These are phyloP conservation scores for Sylvicola fuscatus DNA, from an alignment of 2,888 invertebrate genomes.

Conservation along the genomic window DNA sequence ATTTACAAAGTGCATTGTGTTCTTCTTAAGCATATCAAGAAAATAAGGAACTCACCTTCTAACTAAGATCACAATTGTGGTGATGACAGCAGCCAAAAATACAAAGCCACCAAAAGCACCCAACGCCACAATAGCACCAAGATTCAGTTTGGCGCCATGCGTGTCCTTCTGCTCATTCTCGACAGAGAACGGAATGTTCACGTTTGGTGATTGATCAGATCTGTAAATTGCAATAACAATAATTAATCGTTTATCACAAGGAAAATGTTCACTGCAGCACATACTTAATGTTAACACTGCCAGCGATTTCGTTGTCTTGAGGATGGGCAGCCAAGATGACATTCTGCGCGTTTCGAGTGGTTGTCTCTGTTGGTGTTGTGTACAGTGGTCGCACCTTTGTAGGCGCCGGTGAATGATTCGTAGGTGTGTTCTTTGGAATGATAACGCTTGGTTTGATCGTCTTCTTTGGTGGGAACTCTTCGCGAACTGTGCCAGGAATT, in stretches of 20 bases:
- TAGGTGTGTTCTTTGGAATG: constrained; percentile 22
- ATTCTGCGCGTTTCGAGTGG: constrained; percentile 23
- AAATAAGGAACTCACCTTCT: constrained; percentile 43
- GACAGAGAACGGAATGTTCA: constrained; percentile 44
- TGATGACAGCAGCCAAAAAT: constrained; percentile 71
- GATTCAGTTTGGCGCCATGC: constrained; percentile 49
- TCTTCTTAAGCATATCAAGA: no score
- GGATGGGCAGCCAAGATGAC: constrained; percentile 47
- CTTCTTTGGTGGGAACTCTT: constrained; percentile 22
- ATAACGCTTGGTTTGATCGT: constrained; percentile 16
- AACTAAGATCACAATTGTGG: constrained; percentile 71
- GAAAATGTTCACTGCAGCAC: not conserved
- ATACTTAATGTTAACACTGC: constrained; percentile 21
- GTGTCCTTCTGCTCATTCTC: constrained; percentile 34
- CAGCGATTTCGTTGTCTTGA: constrained; percentile 56
- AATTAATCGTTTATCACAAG: not conserved
- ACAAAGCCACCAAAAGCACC: constrained; percentile 84
- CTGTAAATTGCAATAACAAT: no score
- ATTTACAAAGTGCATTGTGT: no score
- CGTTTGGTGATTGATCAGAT: constrained; percentile 42
- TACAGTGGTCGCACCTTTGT: constrained; percentile 13
- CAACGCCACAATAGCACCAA: constrained; percentile 72
- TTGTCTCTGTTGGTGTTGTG: constrained; percentile 10
- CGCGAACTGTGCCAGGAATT: constrained; percentile 25
- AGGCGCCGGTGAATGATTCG: constrained; percentile 23